A percentile compares a stretch with the other conserved stretches of the same genome.
These are phyloP conservation scores for Thymallus thymallus DNA, from an alignment of 2,113 vertebrate species.

Conservation along the genomic window DNA sequence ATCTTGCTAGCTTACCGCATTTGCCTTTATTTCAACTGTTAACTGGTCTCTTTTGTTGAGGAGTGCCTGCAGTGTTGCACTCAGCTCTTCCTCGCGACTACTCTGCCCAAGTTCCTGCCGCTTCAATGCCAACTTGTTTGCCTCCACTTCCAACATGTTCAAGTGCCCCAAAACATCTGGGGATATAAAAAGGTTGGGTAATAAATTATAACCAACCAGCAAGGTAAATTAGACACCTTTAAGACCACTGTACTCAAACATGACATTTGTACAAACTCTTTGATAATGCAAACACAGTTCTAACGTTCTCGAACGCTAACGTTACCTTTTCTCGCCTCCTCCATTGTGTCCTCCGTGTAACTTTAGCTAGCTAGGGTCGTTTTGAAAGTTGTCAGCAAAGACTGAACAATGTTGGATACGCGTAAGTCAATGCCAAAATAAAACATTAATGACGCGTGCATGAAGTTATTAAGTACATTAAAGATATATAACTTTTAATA, in stretches of 20 bases:
- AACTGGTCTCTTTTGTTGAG: constrained; percentile 57
- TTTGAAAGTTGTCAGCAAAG: not conserved
- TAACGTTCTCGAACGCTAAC: not conserved
- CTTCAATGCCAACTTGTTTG: constrained; percentile 27
- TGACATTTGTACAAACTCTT: not conserved
- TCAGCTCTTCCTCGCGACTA: constrained; percentile 46
- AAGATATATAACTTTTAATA: too few relatives aligned
- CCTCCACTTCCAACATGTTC: constrained; percentile 53
- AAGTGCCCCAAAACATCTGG: constrained; percentile 65
- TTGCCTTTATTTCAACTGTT: constrained; percentile 43
- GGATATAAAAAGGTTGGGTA: not conserved
- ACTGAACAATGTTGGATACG: not conserved
- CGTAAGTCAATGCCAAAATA: too few relatives aligned
- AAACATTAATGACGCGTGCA: not conserved
- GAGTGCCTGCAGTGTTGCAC: constrained; percentile 45
- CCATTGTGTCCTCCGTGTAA: not conserved
- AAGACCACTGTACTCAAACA: constrained; percentile 57
- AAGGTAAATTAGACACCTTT: constrained; percentile 10
- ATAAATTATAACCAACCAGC: not conserved
- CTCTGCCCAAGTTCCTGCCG: constrained; percentile 19
- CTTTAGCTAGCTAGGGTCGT: not conserved
- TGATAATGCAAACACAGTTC: not conserved
- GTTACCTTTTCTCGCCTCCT: not conserved
- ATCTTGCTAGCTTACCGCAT: constrained; percentile 47
- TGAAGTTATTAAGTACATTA: too few relatives aligned